phyloP scores from a whole-genome alignment of 2,797 vertebrate species.

The Sarcoramphus papa region DNA sequence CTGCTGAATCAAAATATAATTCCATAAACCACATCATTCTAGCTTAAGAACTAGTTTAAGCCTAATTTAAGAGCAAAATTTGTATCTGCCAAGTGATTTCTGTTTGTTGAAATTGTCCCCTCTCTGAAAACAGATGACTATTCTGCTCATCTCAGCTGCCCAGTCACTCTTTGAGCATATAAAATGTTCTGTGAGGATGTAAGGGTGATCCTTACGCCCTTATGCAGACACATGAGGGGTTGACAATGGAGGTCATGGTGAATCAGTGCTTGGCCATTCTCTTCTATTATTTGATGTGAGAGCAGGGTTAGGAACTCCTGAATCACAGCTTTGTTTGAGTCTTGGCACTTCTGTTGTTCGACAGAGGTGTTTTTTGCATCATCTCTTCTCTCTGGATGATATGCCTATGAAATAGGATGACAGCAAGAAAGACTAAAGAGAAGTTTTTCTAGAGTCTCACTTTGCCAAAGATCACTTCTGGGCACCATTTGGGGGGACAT shows the following conservation, averaged over 20 bases:
- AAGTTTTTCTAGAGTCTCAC: background rate
- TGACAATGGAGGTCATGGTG: background rate
- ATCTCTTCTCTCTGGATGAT: background rate
- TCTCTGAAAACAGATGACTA: background rate
- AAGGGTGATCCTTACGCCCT: background rate
- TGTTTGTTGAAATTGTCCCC: background rate
- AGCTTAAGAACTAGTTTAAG: background rate
- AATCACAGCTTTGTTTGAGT: background rate
- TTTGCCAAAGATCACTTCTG: background rate
- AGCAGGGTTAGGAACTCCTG: background rate
- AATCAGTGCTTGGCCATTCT: background rate
- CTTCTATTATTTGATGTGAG: background rate
- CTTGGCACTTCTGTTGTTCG: rapidly evolving
- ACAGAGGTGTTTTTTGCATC: background rate
- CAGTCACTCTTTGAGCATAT: background rate
- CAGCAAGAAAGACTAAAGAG: background rate
- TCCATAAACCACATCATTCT: background rate
- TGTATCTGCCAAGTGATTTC: background rate
- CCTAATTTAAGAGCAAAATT: background rate
- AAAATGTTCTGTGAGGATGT: background rate
- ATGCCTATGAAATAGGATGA: background rate
- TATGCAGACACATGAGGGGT: background rate
- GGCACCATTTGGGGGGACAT: background rate
- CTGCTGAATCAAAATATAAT: slow-evolving; percentile 14
- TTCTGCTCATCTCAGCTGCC: background rate